These are phyloP conservation scores for Brachyptera putata DNA, from an alignment of 2,888 invertebrate genomes.

Conservation along the genomic window DNA sequence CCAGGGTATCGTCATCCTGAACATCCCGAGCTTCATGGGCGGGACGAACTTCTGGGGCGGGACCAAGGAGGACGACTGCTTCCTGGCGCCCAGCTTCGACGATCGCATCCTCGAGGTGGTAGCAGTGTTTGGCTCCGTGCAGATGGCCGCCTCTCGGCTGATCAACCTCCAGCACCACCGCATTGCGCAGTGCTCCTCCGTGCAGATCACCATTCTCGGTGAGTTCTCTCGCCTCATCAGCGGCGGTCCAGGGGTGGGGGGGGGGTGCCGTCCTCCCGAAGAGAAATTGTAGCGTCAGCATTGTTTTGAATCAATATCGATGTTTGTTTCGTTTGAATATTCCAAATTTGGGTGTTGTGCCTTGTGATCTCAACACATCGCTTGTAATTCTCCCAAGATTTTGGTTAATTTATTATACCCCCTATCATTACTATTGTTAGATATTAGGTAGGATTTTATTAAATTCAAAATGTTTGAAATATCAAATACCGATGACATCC, in stretches of 20 bases:
- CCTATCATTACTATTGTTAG: no score
- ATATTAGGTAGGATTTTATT: no score
- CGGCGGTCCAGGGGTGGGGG: neutral
- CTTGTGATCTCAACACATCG: no score
- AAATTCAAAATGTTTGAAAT: no score
- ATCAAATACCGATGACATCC: no score
- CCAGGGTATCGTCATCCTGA: conserved; percentile 94
- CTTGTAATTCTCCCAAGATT: no score
- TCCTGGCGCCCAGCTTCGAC: conserved; percentile 90
- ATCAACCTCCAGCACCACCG: conserved; percentile 95
- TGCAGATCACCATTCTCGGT: conserved; percentile 92
- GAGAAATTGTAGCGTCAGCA: no score
- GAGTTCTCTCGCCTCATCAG: conserved; percentile 38
- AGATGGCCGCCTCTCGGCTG: conserved; percentile 93
- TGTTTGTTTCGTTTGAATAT: no score
- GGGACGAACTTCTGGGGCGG: conserved; percentile 99
- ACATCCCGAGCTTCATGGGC: conserved; percentile 96
- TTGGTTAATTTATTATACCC: no score
- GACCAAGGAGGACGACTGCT: conserved; percentile 84
- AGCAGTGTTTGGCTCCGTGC: conserved; percentile 94
- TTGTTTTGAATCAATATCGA: no score
- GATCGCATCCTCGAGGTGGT: conserved; percentile 95
- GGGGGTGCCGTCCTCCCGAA: neutral
- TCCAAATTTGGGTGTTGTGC: no score
- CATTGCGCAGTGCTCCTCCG: conserved; percentile 93